Percentiles rank a stretch among this genome's conserved stretches.
Evolutionary conservation across 2,888 invertebrate species (phyloP).

Genomic region (Ditylenchus weischeri): DNA sequence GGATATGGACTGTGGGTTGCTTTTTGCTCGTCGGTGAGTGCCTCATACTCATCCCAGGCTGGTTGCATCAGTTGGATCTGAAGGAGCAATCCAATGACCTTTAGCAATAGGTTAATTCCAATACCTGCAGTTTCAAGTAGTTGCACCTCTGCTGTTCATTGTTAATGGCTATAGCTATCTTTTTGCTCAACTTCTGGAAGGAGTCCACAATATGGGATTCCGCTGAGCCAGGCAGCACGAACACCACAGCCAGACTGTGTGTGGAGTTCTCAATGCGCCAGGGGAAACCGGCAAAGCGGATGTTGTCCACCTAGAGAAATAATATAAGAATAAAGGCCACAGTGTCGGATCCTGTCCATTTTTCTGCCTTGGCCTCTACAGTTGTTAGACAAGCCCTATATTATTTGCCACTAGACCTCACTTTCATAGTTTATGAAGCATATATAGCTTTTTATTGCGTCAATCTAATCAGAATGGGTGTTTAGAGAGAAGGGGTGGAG

Average conservation of each 20-base stretch:
- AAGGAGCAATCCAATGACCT: neutral
- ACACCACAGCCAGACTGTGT: constrained; percentile 38
- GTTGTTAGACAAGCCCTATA: neutral
- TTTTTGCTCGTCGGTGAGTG: constrained; percentile 27
- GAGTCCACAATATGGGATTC: constrained; percentile 42
- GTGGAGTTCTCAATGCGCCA: constrained; percentile 31
- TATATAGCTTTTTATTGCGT: too few species aligned
- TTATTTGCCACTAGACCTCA: too few species aligned
- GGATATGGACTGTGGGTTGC: constrained; percentile 17
- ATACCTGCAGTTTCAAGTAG: constrained; percentile 37
- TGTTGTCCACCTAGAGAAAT: constrained; percentile 44
- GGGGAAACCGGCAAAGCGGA: constrained; percentile 49
- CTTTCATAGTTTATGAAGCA: too few species aligned
- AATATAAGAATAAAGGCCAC: too few species aligned
- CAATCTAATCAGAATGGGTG: too few species aligned
- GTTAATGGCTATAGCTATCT: constrained; percentile 42
- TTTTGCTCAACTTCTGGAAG: constrained; percentile 45
- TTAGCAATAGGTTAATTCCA: neutral
- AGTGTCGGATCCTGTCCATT: too few species aligned
- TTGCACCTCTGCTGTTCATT: constrained; percentile 39
- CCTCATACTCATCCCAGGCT: constrained; percentile 28
- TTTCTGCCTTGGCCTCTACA: too few species aligned
- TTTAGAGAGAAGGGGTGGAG: too few species aligned
- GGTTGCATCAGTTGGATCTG: constrained; percentile 25
- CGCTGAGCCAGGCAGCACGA: constrained; percentile 41